Evolutionary conservation across 2,113 vertebrate genomes (phyloP), one percentile per base, ranked within the genome.

Genomic region (Mobula birostris): DNA sequence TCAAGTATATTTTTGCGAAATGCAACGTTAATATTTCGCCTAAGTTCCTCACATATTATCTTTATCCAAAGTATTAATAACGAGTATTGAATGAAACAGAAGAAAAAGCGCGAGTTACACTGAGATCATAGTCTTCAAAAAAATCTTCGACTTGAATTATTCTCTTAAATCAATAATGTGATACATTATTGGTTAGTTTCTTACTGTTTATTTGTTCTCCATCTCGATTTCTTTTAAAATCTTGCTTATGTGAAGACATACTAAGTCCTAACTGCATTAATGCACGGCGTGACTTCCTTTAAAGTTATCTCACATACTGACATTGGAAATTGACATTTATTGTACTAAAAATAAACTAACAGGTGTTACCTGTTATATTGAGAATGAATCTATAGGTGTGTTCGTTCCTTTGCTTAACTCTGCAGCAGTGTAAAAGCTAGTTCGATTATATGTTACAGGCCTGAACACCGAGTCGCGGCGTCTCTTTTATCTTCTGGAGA

Each of bases 291-390:
- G 29, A 27, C 58, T 29, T 90, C 21, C 11, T 88, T 66, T 32
- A 14, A 32, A 90, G 15, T 66, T 32, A 63, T 17, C 6, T n/a
- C 29, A 5, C 29, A 32, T 17, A 2, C 29, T 66, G 85, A 90
- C 63, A 68, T 90, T 66, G 5, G 85, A 29, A 90, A 90, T 66
- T 90, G 7, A 32, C n/a, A 66, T 32, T 90, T 90, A 90, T 90
- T 66, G n/a, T 32, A 32, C 61, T 32, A 27, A 48, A n/a, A 29
- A 32, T n/a, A 61, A 17, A 32, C 66, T 90, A 90, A 66, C n/a
- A 63, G 29, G 61, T 90, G 61, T 68, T 90, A 90, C n/a, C 15
- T n/a, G 6, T 0, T n/a, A 15, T 32, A 66, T 7, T 66, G 63
- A 90, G 12, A 66, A 90, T 90, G 61, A 32, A 90, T 90, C 12